Conservation (phyloP, 2,888 invertebrate genomes). For the Dorcus hopei region DNA sequence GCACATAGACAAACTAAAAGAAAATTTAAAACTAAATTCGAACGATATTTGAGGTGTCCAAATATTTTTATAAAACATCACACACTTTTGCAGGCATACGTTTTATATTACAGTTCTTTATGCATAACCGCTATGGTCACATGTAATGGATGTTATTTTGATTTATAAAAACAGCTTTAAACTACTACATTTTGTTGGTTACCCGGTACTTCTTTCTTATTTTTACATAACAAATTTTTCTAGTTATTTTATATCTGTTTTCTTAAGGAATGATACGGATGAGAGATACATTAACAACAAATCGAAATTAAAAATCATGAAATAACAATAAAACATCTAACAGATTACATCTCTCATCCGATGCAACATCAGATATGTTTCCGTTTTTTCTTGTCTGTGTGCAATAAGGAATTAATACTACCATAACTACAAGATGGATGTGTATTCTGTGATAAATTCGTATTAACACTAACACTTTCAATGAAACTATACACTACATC, state of each 20-base stretch:
- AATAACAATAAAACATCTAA: neutral
- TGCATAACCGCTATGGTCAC: too few species aligned
- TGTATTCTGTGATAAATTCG: slow-evolving; percentile 13
- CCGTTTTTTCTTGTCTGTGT: slow-evolving; percentile 34
- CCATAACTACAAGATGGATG: slow-evolving; percentile 39
- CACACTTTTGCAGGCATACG: too few species aligned
- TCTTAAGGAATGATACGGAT: neutral
- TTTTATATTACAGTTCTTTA: too few species aligned
- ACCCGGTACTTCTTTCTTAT: neutral
- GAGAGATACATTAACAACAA: neutral
- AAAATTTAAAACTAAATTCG: too few species aligned
- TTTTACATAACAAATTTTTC: neutral
- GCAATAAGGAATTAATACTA: slow-evolving; percentile 40
- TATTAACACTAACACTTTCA: slow-evolving; percentile 10
- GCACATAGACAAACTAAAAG: too few species aligned
- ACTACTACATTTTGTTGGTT: too few species aligned
- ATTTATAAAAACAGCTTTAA: too few species aligned
- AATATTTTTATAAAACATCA: too few species aligned
- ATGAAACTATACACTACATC: slow-evolving; percentile 17
- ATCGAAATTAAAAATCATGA: neutral
- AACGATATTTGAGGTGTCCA: too few species aligned
- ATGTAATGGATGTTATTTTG: too few species aligned
- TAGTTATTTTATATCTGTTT: neutral
- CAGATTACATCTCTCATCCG: slow-evolving; percentile 38
- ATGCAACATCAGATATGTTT: slow-evolving; percentile 47